A percentile compares a stretch with the other conserved stretches of the same genome.
phyloP scores from a whole-genome alignment of 2,797 vertebrate genomes.

The Gambusia yucatana region DNA sequence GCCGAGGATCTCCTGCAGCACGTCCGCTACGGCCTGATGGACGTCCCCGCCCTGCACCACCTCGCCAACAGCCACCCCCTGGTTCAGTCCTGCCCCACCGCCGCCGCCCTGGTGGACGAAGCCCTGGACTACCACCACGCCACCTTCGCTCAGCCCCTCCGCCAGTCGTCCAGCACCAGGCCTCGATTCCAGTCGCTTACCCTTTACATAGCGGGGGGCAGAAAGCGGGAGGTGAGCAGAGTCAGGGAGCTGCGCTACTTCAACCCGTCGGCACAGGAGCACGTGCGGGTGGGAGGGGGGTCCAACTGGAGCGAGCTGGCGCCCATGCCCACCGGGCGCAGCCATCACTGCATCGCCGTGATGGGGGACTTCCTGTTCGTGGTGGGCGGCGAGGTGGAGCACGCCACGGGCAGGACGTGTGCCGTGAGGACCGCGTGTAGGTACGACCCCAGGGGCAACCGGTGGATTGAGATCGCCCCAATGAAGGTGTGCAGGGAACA shows the following conservation, averaged over 20 bases:
- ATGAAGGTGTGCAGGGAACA: constrained; percentile 98
- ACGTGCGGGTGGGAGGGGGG: constrained; percentile 85
- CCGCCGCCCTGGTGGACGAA: constrained; percentile 88
- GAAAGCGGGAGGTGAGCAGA: constrained; percentile 92
- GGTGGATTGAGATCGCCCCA: constrained; percentile 93
- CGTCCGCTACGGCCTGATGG: constrained; percentile 95
- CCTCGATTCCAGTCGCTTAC: constrained; percentile 93
- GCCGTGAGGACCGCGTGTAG: constrained; percentile 93
- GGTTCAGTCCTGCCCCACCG: constrained; percentile 87
- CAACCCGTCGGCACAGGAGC: constrained; percentile 89
- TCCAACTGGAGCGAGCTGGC: constrained; percentile 95
- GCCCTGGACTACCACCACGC: constrained; percentile 93
- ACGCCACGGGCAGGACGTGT: constrained; percentile 88
- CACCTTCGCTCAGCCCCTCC: constrained; percentile 92
- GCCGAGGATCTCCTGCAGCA: constrained; percentile 92
- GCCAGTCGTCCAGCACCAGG: constrained; percentile 89
- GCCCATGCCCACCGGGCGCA: constrained; percentile 91
- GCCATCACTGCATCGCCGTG: constrained; percentile 93
- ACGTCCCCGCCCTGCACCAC: constrained; percentile 87
- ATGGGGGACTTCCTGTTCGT: constrained; percentile 97
- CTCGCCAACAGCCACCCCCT: constrained; percentile 87
- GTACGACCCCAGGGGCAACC: constrained; percentile 90
- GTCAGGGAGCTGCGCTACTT: constrained; percentile 93
- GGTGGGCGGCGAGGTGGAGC: constrained; percentile 93
- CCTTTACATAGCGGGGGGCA: constrained; percentile 91